A percentile compares a stretch with the other conserved stretches of the same genome.
Evolutionary conservation across 2,113 vertebrate species (phyloP).

Genomic region (Martes martes): DNA sequence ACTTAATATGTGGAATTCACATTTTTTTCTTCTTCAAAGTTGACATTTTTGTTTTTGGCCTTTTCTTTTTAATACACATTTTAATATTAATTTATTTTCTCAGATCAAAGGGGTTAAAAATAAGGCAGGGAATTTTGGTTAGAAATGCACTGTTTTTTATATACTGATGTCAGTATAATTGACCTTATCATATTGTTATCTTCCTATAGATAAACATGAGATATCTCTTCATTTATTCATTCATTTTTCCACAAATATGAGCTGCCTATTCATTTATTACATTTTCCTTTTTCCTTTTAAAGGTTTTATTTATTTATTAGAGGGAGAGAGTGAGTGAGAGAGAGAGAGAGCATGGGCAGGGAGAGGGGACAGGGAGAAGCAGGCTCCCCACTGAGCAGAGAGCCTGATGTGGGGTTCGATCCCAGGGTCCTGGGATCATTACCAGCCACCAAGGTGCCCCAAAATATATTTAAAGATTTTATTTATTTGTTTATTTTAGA

Average conservation of each 20-base stretch:
- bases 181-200: not conserved
- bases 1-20: not conserved
- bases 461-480: not conserved
- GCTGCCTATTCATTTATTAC: not conserved
- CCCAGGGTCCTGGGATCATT: not conserved
- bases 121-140: not conserved
- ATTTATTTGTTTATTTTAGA: not conserved
- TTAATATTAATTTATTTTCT: not conserved
- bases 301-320: not conserved
- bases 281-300: not conserved
- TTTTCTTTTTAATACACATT: not conserved
- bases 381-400: not conserved
- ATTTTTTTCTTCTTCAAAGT: not conserved
- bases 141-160: not conserved
- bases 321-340: not conserved
- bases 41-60: not conserved
- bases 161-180: not conserved
- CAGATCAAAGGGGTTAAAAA: not conserved
- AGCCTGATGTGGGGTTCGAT: not conserved
- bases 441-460: not conserved
- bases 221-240: not conserved
- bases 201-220: not conserved
- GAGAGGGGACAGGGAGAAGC: not conserved
- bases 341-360: not conserved
- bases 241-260: not conserved